Percentiles rank a stretch among this genome's conserved stretches.
Evolutionary conservation across 1,140 invertebrate genomes (phyloP).

Genomic region (Dendrolimus kikuchii): DNA sequence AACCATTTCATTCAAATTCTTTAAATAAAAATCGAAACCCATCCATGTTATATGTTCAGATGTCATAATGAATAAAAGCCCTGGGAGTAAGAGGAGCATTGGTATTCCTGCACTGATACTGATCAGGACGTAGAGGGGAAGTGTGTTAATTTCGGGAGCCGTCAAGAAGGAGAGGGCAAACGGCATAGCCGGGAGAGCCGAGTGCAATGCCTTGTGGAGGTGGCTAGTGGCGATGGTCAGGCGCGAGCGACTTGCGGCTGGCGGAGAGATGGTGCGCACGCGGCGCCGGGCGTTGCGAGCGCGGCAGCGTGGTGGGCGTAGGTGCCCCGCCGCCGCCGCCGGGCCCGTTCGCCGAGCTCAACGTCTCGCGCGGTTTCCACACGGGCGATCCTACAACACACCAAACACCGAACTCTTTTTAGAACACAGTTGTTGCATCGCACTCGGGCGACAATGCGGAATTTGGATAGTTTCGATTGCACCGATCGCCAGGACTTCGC

Average conservation of each 20-base stretch:
- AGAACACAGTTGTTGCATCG: slow-evolving; percentile 19
- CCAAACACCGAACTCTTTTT: slow-evolving; percentile 73
- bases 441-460: slow-evolving; percentile 16
- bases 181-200: slow-evolving; percentile 1
- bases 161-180: neutral
- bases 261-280: slow-evolving; percentile 62
- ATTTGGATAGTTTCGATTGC: slow-evolving; percentile 28
- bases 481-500: slow-evolving; percentile 33
- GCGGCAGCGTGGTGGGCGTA: slow-evolving; percentile 65
- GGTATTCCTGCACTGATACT: too few species aligned
- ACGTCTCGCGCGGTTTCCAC: slow-evolving; percentile 90
- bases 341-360: slow-evolving; percentile 43
- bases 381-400: slow-evolving; percentile 89
- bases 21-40: too few species aligned
- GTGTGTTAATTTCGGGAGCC: neutral
- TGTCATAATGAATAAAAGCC: too few species aligned
- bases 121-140: too few species aligned
- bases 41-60: too few species aligned
- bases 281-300: slow-evolving; percentile 64
- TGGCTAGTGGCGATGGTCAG: slow-evolving; percentile 64
- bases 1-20: too few species aligned
- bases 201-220: slow-evolving; percentile 2
- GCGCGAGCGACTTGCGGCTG: slow-evolving; percentile 70
- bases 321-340: slow-evolving; percentile 32
- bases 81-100: too few species aligned